phyloP scores from a whole-genome alignment of 2,888 invertebrate species.

The Philereme vetulata region DNA sequence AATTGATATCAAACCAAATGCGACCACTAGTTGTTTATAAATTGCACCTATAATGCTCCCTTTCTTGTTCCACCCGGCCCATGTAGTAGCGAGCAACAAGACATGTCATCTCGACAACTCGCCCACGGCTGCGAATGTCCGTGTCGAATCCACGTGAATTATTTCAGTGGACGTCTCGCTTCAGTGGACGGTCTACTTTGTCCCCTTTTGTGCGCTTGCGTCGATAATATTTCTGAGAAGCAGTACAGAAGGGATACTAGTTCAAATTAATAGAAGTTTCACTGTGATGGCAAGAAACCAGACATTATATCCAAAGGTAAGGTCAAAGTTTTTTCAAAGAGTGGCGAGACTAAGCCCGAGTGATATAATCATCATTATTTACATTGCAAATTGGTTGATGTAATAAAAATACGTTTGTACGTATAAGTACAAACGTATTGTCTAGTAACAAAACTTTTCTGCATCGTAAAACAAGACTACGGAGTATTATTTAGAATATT shows the following conservation, averaged over 20 bases:
- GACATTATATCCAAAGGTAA: no score
- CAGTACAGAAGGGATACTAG: conserved; percentile 28
- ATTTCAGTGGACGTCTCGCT: conserved; percentile 66
- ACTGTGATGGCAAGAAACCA: not conserved
- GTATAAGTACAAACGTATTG: no score
- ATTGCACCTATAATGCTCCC: conserved; percentile 5
- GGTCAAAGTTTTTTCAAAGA: no score
- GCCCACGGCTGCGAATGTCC: conserved; percentile 68
- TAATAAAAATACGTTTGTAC: no score
- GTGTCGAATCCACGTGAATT: conserved; percentile 75
- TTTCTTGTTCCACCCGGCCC: conserved; percentile 24
- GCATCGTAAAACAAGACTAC: no score
- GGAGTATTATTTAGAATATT: no score
- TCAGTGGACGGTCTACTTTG: conserved; percentile 64
- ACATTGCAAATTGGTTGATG: no score
- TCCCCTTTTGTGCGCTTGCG: conserved; percentile 55
- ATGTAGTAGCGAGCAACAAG: conserved; percentile 45
- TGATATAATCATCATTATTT: no score
- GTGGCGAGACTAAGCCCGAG: no score
- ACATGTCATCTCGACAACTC: conserved; percentile 64
- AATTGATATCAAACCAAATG: not conserved
- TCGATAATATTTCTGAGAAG: conserved; percentile 66
- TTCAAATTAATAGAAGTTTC: not conserved
- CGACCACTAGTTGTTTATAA: conserved; percentile 11
- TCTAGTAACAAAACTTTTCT: no score